Evolutionary conservation across 2,797 vertebrate genomes (phyloP), one percentile per base, ranked within the genome.

Genomic region (Cyprinella venusta): DNA sequence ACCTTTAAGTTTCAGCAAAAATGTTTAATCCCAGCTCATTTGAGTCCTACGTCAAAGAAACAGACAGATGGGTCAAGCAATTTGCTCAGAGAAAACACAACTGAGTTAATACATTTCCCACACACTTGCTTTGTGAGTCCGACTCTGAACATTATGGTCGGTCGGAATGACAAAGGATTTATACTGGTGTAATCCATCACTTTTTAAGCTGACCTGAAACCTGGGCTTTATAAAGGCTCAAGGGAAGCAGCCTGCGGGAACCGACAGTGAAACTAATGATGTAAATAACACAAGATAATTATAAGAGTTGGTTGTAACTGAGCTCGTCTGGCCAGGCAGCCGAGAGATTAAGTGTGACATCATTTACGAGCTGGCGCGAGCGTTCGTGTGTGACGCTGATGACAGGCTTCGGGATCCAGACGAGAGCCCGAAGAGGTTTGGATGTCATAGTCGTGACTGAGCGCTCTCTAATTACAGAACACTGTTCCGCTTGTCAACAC

Each of bases 381-480:
- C 19, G 48, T 48, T 38, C 8, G 6, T 6, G 30, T 68, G 42
- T 38, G 68, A 82, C 16, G 59, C 21, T 79, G 85, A 86, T 71
- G 82, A 85, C 84, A 83, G 74, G 79, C 52, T n/a, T 64, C 42
- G 12, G 59, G 38, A 83, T 70, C 68, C 18, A 54, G 61, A 45
- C 38, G 67, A 64, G 82, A 67, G 50, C 79, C 70, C 12, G 45
- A 70, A 64, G 42, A 30, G 86, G 72, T 61, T 83, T 61, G 65
- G 56, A 71, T 84, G 76, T 82, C 83, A 71, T 13, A 19, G 77
- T 74, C 36, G 33, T 67, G 33, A 52, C 52, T 30, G 33, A 75
- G 72, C 10, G 33, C 38, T 82, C 86, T 87, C 65, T 76, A 86
- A 85, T 87, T 79, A 86, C 82, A 77, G 50, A 26, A 72, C 67